Base-by-base conservation (phyloP, 2,113 vertebrate genomes). In the Microcebus griseorufus region DNA sequence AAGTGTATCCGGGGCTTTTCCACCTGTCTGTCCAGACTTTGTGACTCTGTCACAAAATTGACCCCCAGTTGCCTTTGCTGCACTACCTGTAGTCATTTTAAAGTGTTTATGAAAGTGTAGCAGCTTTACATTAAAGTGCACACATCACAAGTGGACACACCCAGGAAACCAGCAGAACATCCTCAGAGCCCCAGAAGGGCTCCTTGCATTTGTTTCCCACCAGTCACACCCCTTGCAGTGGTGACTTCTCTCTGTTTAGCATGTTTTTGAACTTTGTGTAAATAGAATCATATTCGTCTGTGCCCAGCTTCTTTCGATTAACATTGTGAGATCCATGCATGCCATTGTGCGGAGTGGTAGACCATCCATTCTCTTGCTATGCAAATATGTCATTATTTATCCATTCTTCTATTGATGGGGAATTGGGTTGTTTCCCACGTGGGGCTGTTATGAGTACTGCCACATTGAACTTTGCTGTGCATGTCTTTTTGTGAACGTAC, bases 271-370 rank as follows among this genome's bases (percentile, higher is more conserved):
- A 70, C 39, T 48, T 55, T 2, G 2, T 7, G 0, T 53, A 23
- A 55, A 45, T 25, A 23, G 58, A 51, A 9, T 65, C 48, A 18
- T 1, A 6, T 34, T 16, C 18, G 13, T 69, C 67, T 11, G 17
- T 16, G 13, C 2, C 34, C 51, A 27, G 34, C 73, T 80, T 22
- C 51, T 67, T 64, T 53, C 27, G 0, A 3, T 90, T 42, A n/a
- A 1, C 20, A 17, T 4, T 3, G 7, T 65, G 72, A 87, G 76
- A 22, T 39, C 64, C 45, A 9, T 18, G 27, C 34, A n/a, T 3
- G 34, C 32, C 25, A 1, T 8, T 4, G 39, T 1, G 2, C 0
- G 12, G 34, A 16, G 55, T 0, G 42, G 13, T 29, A 51, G 9
- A 14, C 20, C 45, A 17, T 42, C 32, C 51, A 6, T 55, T 88